A percentile compares a stretch with the other conserved stretches of the same genome.
These are phyloP conservation scores for Xylocopa sonorina DNA, from an alignment of 1,140 invertebrate species.

Conservation along the genomic window DNA sequence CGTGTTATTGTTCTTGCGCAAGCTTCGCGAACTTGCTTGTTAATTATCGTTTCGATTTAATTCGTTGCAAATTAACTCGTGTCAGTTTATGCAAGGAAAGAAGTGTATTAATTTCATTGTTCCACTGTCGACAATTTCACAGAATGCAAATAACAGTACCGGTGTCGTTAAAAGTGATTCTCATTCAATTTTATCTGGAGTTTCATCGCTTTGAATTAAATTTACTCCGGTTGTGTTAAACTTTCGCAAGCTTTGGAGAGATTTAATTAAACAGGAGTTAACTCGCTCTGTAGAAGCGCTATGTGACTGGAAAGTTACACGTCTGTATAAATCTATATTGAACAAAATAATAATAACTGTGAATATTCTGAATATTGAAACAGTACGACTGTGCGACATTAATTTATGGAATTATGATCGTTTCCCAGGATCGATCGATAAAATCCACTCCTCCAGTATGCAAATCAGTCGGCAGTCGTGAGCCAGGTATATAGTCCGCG, in stretches of 20 bases:
- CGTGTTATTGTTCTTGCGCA: too few relatives aligned
- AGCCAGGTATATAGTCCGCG: background rate
- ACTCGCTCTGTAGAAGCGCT: too few relatives aligned
- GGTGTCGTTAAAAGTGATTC: background rate
- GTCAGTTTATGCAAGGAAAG: background rate
- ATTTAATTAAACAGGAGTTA: too few relatives aligned
- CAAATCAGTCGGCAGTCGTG: background rate
- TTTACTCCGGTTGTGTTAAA: background rate
- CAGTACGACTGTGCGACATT: background rate
- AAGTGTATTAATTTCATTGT: constrained; percentile 9
- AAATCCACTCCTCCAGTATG: background rate
- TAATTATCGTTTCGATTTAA: background rate
- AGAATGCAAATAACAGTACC: background rate
- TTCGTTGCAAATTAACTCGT: background rate
- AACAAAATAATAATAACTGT: background rate
- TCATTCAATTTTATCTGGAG: background rate
- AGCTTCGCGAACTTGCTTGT: too few relatives aligned
- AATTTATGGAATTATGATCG: background rate
- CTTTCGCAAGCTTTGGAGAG: too few relatives aligned
- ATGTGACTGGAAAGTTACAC: too few relatives aligned
- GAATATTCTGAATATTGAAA: background rate
- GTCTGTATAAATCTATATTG: too few relatives aligned
- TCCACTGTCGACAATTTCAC: background rate
- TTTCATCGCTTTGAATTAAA: background rate
- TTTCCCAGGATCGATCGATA: background rate